Conservation (phyloP, 1,140 invertebrate species). For the Orchesella cincta region DNA sequence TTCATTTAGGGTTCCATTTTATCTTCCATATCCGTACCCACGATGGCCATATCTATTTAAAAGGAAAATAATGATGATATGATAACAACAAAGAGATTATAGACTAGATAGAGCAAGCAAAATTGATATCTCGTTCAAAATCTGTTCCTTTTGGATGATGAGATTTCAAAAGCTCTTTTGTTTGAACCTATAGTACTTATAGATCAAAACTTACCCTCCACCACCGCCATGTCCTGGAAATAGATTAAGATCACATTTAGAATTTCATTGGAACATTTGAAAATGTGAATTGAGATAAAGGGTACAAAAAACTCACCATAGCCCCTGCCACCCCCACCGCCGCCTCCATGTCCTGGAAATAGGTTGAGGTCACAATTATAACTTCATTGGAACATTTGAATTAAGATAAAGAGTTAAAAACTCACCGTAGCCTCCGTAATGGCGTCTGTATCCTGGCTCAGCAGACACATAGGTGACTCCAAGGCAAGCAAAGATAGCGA, state of each 20-base stretch:
- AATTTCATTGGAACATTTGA: neutral
- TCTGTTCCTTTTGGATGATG: too few relatives aligned
- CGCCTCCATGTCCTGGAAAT: slow-evolving; percentile 3
- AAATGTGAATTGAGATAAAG: too few relatives aligned
- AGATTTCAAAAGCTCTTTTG: too few relatives aligned
- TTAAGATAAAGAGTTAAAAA: neutral
- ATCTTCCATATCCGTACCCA: slow-evolving; percentile 4
- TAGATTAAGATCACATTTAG: neutral
- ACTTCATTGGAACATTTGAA: neutral
- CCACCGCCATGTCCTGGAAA: neutral
- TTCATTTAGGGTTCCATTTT: neutral
- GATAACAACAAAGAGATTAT: too few relatives aligned
- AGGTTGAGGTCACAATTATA: neutral
- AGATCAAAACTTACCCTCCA: too few relatives aligned
- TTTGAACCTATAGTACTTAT: too few relatives aligned
- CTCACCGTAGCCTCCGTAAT: neutral
- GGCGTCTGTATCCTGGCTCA: neutral
- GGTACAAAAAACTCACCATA: slow-evolving; percentile 2
- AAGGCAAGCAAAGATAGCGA: neutral
- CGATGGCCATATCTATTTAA: neutral
- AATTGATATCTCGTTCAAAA: too few relatives aligned
- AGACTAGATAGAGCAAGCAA: too few relatives aligned
- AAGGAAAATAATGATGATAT: too few relatives aligned
- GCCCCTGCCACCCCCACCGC: neutral
- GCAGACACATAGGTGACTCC: neutral